A percentile compares a stretch with the other conserved stretches of the same genome.
These are phyloP conservation scores for Tetropium fuscum DNA, from an alignment of 2,888 invertebrate species.

Conservation along the genomic window DNA sequence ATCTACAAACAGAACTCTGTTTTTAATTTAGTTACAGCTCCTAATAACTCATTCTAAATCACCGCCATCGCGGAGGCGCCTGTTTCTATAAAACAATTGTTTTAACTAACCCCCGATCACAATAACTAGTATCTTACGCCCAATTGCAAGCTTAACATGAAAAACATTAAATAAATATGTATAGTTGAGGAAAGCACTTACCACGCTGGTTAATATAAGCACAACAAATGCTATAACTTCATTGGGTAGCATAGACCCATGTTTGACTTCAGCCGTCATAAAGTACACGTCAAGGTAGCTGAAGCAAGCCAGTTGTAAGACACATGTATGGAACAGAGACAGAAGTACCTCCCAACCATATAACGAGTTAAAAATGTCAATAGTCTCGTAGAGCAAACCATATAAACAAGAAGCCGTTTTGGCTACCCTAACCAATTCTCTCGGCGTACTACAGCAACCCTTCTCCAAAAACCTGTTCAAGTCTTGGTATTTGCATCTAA, in stretches of 20 bases:
- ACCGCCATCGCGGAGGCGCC: no score
- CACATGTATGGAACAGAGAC: neutral
- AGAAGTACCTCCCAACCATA: neutral
- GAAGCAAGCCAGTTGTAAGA: neutral
- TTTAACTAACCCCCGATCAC: no score
- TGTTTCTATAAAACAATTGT: no score
- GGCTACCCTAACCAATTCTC: neutral
- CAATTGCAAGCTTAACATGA: no score
- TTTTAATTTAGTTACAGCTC: no score
- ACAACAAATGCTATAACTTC: no score
- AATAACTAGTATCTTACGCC: no score
- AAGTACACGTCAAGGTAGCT: neutral
- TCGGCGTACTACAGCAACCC: neutral
- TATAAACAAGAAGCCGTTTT: neutral
- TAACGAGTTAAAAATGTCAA: neutral
- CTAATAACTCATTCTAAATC: no score
- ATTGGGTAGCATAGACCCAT: no score
- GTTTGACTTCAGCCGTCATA: no score
- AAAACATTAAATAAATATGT: no score
- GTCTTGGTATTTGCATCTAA: neutral
- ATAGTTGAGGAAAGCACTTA: neutral
- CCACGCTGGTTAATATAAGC: no score
- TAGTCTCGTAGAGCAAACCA: neutral
- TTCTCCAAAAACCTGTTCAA: neutral
- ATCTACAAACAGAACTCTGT: neutral